These are phyloP conservation scores for Tachina grossa DNA, from an alignment of 2,888 invertebrate genomes.

Conservation along the genomic window DNA sequence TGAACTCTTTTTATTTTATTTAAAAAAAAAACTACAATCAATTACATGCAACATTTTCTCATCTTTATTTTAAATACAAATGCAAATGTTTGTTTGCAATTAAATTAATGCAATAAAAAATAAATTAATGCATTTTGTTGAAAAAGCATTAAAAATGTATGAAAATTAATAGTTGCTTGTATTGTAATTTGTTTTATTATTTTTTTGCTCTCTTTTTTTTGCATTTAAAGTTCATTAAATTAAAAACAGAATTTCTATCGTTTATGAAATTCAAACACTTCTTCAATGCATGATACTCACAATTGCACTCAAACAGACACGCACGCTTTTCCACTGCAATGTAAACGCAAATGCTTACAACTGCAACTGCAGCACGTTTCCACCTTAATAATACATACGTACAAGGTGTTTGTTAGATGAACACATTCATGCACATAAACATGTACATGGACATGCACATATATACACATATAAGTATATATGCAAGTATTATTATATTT, in stretches of 20 bases:
- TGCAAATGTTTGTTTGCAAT: constrained; percentile 46
- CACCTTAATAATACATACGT: neutral
- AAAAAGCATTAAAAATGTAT: constrained; percentile 43
- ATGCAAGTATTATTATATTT: constrained; percentile 54
- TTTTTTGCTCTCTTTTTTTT: neutral
- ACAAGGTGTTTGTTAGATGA: constrained; percentile 27
- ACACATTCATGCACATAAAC: no score
- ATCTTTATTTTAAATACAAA: neutral
- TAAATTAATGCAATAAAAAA: constrained; percentile 41
- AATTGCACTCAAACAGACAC: constrained; percentile 7
- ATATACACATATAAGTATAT: neutral
- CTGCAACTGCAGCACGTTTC: constrained; percentile 44
- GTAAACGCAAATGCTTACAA: neutral
- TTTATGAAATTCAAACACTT: constrained; percentile 46
- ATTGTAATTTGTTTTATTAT: constrained; percentile 21
- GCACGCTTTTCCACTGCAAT: constrained; percentile 10
- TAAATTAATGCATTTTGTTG: constrained; percentile 26
- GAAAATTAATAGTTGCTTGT: constrained; percentile 58
- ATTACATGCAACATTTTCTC: constrained; percentile 16
- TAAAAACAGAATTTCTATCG: constrained; percentile 59
- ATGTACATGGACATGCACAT: no score
- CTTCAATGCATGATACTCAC: constrained; percentile 41
- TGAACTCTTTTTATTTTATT: neutral
- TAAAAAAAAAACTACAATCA: constrained; percentile 22
- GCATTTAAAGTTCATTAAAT: constrained; percentile 65